A percentile compares a stretch with the other conserved stretches of the same genome.
Evolutionary conservation across 1,140 invertebrate species (phyloP).

Genomic region (Drosophila guanche): DNA sequence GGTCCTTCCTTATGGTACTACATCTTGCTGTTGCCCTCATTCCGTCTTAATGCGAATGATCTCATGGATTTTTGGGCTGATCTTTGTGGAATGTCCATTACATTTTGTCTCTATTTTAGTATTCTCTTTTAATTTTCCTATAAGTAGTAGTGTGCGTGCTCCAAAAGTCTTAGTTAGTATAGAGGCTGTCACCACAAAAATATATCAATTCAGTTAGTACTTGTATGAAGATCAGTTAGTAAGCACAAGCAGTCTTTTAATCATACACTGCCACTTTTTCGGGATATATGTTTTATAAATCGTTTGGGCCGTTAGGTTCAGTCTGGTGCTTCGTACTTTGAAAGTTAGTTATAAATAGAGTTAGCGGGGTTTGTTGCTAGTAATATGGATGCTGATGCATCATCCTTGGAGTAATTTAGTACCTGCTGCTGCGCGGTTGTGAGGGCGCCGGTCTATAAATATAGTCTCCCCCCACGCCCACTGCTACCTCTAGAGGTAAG

Average conservation of each 20-base stretch:
- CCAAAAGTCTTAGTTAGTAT: background rate
- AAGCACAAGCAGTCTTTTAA: slow-evolving; percentile 47
- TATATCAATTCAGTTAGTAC: slow-evolving; percentile 31
- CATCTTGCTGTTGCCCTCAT: no score
- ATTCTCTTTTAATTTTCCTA: no score
- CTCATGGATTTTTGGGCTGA: no score
- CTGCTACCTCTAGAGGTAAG: slow-evolving; percentile 51
- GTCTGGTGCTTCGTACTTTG: slow-evolving; percentile 19
- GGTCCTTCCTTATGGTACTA: no score
- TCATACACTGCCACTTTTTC: slow-evolving; percentile 14
- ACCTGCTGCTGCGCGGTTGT: slow-evolving; percentile 72
- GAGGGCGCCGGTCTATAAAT: slow-evolving; percentile 50
- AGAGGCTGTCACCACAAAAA: slow-evolving; percentile 26
- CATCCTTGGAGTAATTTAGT: slow-evolving; percentile 34
- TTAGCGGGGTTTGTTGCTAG: slow-evolving; percentile 19
- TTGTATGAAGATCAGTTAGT: slow-evolving; percentile 23
- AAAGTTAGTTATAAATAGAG: slow-evolving; percentile 10
- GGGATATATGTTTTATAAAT: slow-evolving; percentile 1
- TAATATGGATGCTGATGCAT: background rate
- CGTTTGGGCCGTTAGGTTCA: slow-evolving; percentile 8
- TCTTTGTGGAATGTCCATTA: no score
- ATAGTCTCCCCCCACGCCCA: slow-evolving; percentile 61
- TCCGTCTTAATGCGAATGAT: no score
- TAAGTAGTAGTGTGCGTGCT: no score
- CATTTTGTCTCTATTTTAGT: background rate